Evolutionary conservation across 2,113 vertebrate genomes (phyloP).

Genomic region (Podocnemis expansa): DNA sequence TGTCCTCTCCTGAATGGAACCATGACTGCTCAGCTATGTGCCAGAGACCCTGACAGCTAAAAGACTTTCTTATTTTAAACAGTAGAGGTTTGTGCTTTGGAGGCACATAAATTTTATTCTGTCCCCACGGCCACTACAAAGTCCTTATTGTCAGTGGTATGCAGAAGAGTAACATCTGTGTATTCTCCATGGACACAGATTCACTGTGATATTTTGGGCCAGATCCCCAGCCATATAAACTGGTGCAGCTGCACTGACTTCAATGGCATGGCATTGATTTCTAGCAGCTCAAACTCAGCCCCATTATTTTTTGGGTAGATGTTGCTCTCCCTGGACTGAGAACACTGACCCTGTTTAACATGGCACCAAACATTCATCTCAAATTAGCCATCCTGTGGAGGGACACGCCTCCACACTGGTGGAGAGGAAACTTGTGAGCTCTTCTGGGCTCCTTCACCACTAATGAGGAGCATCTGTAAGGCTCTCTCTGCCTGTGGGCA

Average conservation of each 20-base stretch:
- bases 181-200: background rate
- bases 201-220: background rate
- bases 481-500: too few relatives aligned
- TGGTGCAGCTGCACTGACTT: background rate
- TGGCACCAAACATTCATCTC: too few relatives aligned
- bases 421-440: too few relatives aligned
- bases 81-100: background rate
- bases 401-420: too few relatives aligned
- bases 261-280: background rate
- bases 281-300: background rate
- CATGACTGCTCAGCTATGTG: background rate
- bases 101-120: background rate
- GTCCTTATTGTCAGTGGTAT: background rate
- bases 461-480: too few relatives aligned
- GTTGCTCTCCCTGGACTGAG: background rate
- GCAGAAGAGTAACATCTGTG: background rate
- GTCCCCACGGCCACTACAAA: background rate
- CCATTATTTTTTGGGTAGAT: background rate
- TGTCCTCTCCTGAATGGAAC: background rate
- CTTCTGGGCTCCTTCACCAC: too few relatives aligned
- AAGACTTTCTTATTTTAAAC: background rate
- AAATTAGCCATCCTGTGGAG: background rate
- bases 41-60: background rate
- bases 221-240: background rate
- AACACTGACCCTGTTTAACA: background rate